Evolutionary conservation across 2,888 invertebrate genomes (phyloP).

Genomic region (Synergus japonicus): DNA sequence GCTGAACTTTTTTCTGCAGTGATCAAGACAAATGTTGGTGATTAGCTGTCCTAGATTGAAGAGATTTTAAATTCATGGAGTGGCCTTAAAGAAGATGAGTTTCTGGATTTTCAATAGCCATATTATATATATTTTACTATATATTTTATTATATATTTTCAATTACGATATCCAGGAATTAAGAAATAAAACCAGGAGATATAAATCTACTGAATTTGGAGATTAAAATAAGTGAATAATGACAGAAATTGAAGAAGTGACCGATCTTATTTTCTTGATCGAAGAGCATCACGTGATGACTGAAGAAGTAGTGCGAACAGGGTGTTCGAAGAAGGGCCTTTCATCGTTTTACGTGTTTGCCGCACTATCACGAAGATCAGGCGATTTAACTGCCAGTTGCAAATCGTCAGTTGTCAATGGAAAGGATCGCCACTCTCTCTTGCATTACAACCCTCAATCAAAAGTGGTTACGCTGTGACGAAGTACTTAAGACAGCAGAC

Average conservation of each 20-base stretch:
- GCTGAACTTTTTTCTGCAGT: not conserved
- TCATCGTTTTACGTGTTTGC: not conserved
- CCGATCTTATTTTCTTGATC: not conserved
- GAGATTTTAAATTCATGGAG: not conserved
- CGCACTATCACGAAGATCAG: not conserved
- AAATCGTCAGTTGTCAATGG: slow-evolving; percentile 23
- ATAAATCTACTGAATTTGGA: no score
- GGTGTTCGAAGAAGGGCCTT: not conserved
- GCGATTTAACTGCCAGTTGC: slow-evolving; percentile 22
- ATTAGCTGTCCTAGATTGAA: not conserved
- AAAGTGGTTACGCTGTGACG: slow-evolving; percentile 34
- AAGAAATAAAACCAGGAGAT: not conserved
- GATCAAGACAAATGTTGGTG: not conserved
- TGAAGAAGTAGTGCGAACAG: not conserved
- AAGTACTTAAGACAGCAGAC: slow-evolving; percentile 25
- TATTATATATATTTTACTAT: no score
- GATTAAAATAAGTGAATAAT: not conserved
- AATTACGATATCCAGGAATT: not conserved
- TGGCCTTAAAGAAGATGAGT: not conserved
- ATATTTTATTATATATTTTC: no score
- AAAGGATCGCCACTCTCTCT: slow-evolving; percentile 25
- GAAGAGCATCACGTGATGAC: not conserved
- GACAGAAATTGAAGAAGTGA: not conserved
- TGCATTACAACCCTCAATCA: slow-evolving; percentile 20
- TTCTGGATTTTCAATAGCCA: not conserved